A percentile compares a stretch with the other conserved stretches of the same genome.
These are phyloP conservation scores for Myopa testacea DNA, from an alignment of 2,888 invertebrate genomes.

Conservation along the genomic window DNA sequence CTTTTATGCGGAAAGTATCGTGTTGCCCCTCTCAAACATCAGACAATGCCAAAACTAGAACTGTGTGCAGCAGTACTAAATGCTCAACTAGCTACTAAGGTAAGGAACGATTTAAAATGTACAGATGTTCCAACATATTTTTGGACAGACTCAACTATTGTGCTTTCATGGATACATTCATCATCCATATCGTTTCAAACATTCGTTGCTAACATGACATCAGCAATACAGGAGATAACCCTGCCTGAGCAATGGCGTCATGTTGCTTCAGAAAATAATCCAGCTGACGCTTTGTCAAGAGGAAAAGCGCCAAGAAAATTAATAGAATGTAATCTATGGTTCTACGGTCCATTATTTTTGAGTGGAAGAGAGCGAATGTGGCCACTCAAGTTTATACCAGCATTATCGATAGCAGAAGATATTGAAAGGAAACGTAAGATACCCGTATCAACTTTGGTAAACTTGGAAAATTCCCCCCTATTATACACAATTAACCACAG, in stretches of 20 bases:
- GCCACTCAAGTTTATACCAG: background rate
- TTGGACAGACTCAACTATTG: conserved; percentile 42
- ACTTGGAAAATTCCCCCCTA: background rate
- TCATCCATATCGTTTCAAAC: conserved; percentile 21
- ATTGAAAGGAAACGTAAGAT: background rate
- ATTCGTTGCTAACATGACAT: conserved; percentile 4
- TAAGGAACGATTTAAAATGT: background rate
- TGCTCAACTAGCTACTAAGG: conserved; percentile 20
- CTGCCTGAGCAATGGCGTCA: conserved; percentile 31
- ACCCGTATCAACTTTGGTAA: background rate
- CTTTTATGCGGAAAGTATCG: background rate
- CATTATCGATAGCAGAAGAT: background rate
- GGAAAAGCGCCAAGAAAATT: conserved; percentile 37
- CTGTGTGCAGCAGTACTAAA: conserved; percentile 14
- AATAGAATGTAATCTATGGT: too few species aligned
- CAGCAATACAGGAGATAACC: background rate
- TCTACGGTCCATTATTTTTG: too few species aligned
- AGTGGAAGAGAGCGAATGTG: background rate
- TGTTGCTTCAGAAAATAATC: conserved; percentile 34
- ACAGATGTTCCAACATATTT: conserved; percentile 18
- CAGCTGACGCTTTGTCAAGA: conserved; percentile 41
- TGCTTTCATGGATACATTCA: conserved; percentile 14
- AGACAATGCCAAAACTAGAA: conserved; percentile 6
- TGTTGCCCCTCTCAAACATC: background rate
- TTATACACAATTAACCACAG: background rate